Percentiles rank a stretch among this genome's conserved stretches.
Conservation (phyloP, 2,888 invertebrate species). For the Allolobophora icterica region DNA sequence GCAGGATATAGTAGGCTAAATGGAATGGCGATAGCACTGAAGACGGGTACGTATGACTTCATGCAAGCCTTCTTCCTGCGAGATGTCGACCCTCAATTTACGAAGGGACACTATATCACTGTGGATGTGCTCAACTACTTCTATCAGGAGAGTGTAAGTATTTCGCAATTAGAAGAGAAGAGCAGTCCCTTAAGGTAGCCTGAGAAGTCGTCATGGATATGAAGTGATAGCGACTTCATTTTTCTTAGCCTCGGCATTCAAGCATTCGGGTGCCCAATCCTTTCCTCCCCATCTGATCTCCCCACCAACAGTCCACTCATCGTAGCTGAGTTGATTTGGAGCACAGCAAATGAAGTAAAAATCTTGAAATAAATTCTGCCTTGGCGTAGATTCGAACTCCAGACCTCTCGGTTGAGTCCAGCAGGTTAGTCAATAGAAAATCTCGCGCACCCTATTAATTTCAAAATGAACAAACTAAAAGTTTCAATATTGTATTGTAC, state of each 20-base stretch:
- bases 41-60: conserved; percentile 35
- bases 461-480: no score
- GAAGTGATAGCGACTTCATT: no score
- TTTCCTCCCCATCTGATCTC: neutral
- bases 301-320: neutral
- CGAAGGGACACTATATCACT: conserved; percentile 24
- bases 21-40: conserved; percentile 39
- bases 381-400: no score
- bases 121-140: neutral
- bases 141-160: conserved; percentile 27
- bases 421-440: neutral
- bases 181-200: neutral
- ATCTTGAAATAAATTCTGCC: no score
- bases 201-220: no score
- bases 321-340: no score
- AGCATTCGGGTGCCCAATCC: no score
- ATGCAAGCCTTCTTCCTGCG: conserved; percentile 35
- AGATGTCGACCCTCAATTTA: conserved; percentile 36
- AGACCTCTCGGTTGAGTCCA: no score
- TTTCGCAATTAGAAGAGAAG: neutral
- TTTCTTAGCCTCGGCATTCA: no score
- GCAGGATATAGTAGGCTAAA: neutral
- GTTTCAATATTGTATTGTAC: no score
- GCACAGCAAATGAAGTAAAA: no score
- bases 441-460: neutral